Evolutionary conservation across 2,888 invertebrate species (phyloP).

Genomic region (Drosophila colorata): DNA sequence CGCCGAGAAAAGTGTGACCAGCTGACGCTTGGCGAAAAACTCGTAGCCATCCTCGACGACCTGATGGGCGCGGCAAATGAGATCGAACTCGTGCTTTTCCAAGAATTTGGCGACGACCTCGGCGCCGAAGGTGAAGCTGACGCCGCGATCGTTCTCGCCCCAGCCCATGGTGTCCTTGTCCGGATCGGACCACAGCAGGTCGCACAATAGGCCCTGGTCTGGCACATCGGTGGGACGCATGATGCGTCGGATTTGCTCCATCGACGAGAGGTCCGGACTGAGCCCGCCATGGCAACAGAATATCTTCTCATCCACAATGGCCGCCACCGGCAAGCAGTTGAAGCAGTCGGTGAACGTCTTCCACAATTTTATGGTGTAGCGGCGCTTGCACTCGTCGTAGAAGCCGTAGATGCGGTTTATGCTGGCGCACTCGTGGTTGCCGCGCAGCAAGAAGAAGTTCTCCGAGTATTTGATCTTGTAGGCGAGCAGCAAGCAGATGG

Average conservation of each 20-base stretch:
- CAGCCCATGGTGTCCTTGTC: slow-evolving; percentile 99
- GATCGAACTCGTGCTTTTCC: slow-evolving; percentile 99
- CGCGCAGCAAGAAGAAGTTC: slow-evolving; percentile 98
- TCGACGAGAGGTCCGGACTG: slow-evolving; percentile 96
- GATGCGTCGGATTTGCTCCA: slow-evolving; percentile 99
- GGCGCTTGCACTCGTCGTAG: slow-evolving; percentile 98
- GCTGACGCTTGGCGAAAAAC: slow-evolving; percentile 98
- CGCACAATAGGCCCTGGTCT: slow-evolving; percentile 98
- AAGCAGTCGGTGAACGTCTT: slow-evolving; percentile 99
- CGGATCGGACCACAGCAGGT: slow-evolving; percentile 98
- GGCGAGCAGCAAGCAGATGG: slow-evolving; percentile 97
- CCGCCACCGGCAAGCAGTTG: slow-evolving; percentile 99
- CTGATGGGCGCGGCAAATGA: slow-evolving; percentile 99
- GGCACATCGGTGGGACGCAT: slow-evolving; percentile 99
- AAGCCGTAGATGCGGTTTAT: slow-evolving; percentile 99
- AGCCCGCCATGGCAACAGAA: slow-evolving; percentile 94
- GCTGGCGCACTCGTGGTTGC: slow-evolving; percentile 99
- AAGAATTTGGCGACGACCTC: slow-evolving; percentile 99
- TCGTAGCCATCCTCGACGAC: slow-evolving; percentile 99
- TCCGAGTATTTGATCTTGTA: slow-evolving; percentile 99
- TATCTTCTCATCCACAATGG: slow-evolving; percentile 93
- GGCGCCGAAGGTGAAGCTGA: slow-evolving; percentile 99
- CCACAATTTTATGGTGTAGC: slow-evolving; percentile 99
- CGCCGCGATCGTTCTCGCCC: slow-evolving; percentile 99
- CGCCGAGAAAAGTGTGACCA: slow-evolving; percentile 96